Percentiles rank a stretch among this genome's conserved stretches.
phyloP scores from a whole-genome alignment of 2,113 vertebrate species.

The Seriola aureovittata region DNA sequence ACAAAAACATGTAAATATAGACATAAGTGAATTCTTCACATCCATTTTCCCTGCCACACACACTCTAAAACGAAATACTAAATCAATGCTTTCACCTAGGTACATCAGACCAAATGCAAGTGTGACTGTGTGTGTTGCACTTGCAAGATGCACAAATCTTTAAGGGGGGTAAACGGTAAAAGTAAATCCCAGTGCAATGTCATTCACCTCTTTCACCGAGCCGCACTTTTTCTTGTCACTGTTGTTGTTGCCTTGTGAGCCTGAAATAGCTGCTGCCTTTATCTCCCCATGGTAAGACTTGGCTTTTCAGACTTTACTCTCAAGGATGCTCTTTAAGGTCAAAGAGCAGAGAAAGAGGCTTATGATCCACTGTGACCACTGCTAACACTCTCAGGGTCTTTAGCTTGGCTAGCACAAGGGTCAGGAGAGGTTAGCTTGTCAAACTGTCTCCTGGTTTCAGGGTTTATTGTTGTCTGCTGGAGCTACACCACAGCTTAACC shows the following conservation, averaged over 20 bases:
- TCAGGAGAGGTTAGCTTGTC: conserved; percentile 39
- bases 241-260: conserved; percentile 42
- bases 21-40: background rate
- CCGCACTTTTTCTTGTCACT: conserved; percentile 43
- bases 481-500: conserved; percentile 38
- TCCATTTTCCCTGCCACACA: background rate
- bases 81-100: background rate
- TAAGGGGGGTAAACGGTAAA: conserved; percentile 29
- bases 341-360: conserved; percentile 63
- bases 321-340: conserved; percentile 47
- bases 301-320: conserved; percentile 56
- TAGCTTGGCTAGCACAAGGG: conserved; percentile 35
- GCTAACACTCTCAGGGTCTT: conserved; percentile 50
- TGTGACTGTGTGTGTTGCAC: background rate
- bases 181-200: conserved; percentile 32
- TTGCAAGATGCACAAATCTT: conserved; percentile 14
- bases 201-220: conserved; percentile 28
- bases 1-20: conserved; percentile 25
- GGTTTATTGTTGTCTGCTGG: conserved; percentile 31
- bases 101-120: background rate
- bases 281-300: conserved; percentile 54
- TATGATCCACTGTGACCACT: conserved; percentile 40
- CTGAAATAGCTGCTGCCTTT: conserved; percentile 66
- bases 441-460: conserved; percentile 45
- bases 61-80: background rate